Evolutionary conservation across 1,140 invertebrate species (phyloP).

Genomic region (Neotoxoptera formosana): DNA sequence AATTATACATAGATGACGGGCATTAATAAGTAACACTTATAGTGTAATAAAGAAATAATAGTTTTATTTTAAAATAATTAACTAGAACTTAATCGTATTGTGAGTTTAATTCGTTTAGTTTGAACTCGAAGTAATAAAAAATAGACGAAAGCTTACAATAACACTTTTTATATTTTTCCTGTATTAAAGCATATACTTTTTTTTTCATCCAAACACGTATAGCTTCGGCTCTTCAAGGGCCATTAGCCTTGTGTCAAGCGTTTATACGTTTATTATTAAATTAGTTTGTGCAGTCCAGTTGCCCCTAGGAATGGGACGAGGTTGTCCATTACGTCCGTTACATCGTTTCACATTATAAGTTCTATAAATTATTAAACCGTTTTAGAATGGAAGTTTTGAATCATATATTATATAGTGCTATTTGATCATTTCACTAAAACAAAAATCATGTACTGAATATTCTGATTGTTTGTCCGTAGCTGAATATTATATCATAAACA

Average conservation of each 20-base stretch:
- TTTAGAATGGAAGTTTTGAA: not conserved
- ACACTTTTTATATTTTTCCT: not conserved
- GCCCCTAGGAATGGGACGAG: not conserved
- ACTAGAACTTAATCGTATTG: not conserved
- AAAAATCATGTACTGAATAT: not conserved
- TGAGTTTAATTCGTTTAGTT: not conserved
- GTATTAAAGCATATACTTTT: not conserved
- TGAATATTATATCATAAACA: not conserved
- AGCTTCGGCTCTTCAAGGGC: not conserved
- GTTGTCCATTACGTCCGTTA: not conserved
- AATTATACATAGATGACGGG: not conserved
- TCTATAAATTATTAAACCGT: not conserved
- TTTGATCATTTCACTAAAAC: not conserved
- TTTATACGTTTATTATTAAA: conserved; percentile 10
- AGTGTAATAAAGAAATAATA: not conserved
- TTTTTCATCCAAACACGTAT: not conserved
- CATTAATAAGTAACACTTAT: not conserved
- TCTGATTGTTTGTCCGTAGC: not conserved
- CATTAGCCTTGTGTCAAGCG: not conserved
- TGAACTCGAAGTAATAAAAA: not conserved
- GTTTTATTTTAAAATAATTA: not conserved
- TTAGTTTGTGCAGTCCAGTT: not conserved
- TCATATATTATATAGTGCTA: not conserved
- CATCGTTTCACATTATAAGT: not conserved
- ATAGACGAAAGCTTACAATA: not conserved